Percentiles rank a stretch among this genome's conserved stretches.
These are phyloP conservation scores for Eledone cirrhosa DNA, from an alignment of 2,888 invertebrate genomes.

Conservation along the genomic window DNA sequence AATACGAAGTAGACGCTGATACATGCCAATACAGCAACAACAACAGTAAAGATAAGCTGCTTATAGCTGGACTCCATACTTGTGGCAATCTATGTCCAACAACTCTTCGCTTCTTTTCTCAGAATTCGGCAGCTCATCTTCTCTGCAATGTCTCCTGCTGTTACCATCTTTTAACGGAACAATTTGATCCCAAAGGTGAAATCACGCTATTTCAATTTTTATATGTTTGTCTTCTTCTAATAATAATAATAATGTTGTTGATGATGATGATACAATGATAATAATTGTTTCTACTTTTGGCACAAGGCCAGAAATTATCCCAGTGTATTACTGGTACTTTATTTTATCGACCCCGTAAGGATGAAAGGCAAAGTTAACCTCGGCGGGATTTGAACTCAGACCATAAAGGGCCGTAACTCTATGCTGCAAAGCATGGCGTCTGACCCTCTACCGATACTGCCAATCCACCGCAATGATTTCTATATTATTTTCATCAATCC, in stretches of 20 bases:
- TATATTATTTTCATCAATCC: no score
- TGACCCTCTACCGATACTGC: no score
- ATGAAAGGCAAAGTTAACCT: no score
- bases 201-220: not conserved
- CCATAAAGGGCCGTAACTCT: no score
- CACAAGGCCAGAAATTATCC: no score
- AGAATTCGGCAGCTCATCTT: constrained; percentile 70
- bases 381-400: no score
- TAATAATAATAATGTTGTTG: not conserved
- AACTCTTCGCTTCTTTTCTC: constrained; percentile 76
- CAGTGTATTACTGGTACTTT: no score
- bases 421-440: no score
- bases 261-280: not conserved
- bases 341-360: no score
- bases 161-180: constrained; percentile 77
- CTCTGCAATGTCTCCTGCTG: constrained; percentile 89
- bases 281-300: not conserved
- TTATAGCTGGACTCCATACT: constrained; percentile 81
- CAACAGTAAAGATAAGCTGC: constrained; percentile 32
- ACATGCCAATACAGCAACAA: not conserved
- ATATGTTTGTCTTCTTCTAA: not conserved
- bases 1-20: no score
- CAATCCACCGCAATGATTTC: no score
- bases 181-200: constrained; percentile 37
- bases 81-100: constrained; percentile 85